A percentile compares a stretch with the other conserved stretches of the same genome.
phyloP scores from a whole-genome alignment of 2,888 invertebrate genomes.

The Entomobrya multifasciata region DNA sequence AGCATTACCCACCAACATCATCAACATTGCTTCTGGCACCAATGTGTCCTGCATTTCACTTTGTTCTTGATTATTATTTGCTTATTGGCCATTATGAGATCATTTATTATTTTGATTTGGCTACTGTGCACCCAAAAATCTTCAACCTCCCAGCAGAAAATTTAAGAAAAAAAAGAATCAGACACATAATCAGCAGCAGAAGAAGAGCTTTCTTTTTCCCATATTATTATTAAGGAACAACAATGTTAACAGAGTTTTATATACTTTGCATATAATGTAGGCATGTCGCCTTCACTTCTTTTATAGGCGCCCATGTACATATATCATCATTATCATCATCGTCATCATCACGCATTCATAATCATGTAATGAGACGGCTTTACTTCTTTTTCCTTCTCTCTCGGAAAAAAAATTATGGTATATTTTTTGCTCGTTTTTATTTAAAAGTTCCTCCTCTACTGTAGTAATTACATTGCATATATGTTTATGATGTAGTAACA shows the following conservation, averaged over 20 bases:
- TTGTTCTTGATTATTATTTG: slow-evolving; percentile 60
- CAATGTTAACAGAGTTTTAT: too few relatives aligned
- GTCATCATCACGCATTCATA: slow-evolving; percentile 71
- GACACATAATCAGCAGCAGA: slow-evolving; percentile 28
- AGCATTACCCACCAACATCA: slow-evolving; percentile 34
- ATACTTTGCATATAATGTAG: too few relatives aligned
- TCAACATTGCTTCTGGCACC: slow-evolving; percentile 50
- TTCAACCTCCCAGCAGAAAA: slow-evolving; percentile 37
- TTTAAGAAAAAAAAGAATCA: slow-evolving; percentile 15
- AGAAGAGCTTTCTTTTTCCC: slow-evolving; percentile 29
- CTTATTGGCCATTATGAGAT: slow-evolving; percentile 71
- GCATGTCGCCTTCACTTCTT: neutral
- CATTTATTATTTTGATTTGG: slow-evolving; percentile 70
- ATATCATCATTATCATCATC: slow-evolving; percentile 65
- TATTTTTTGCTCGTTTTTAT: slow-evolving; percentile 48
- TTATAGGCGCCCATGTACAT: slow-evolving; percentile 42
- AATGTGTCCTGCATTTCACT: slow-evolving; percentile 66
- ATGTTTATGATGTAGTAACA: slow-evolving; percentile 58
- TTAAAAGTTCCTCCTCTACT: slow-evolving; percentile 38
- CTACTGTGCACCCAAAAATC: slow-evolving; percentile 66
- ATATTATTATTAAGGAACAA: slow-evolving; percentile 30
- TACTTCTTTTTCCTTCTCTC: slow-evolving; percentile 45
- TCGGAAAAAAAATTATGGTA: slow-evolving; percentile 45
- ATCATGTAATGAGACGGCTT: slow-evolving; percentile 73
- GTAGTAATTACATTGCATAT: slow-evolving; percentile 45